Conservation (phyloP, 1,140 invertebrate species). For the Procambarus virginalis region DNA sequence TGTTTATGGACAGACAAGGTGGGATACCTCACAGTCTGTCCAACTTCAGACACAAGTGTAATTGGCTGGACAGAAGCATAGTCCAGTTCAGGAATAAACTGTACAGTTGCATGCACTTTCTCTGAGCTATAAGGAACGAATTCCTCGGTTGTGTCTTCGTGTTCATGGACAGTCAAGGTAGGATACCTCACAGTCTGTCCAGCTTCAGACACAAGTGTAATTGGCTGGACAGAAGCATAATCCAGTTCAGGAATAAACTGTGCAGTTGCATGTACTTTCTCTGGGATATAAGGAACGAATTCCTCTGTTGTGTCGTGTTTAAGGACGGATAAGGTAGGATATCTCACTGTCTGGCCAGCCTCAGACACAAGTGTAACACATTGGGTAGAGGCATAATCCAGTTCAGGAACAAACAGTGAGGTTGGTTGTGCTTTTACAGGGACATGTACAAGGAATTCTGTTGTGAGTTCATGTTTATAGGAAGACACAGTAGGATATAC, state of each 20-base stretch:
- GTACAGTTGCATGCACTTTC: background rate
- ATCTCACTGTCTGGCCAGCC: background rate
- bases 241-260: conserved; percentile 13
- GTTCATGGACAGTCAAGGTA: background rate
- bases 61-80: conserved; percentile 10
- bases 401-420: background rate
- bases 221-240: conserved; percentile 4
- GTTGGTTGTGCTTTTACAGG: conserved; percentile 14
- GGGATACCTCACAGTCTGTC: conserved; percentile 18
- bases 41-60: conserved; percentile 29
- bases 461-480: conserved; percentile 11
- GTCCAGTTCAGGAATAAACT: conserved; percentile 9
- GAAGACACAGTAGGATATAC: conserved; percentile 2
- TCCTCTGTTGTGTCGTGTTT: conserved; percentile 1
- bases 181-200: conserved; percentile 7
- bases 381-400: conserved; percentile 14
- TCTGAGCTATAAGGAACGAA: background rate
- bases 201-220: conserved; percentile 38
- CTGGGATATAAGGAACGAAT: background rate
- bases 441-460: background rate
- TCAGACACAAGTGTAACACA: conserved; percentile 31
- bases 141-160: background rate
- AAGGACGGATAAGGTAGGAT: background rate
- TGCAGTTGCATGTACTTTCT: background rate
- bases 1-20: background rate